phyloP scores from a whole-genome alignment of 2,797 vertebrate species.

The Microcaecilia unicolor region DNA sequence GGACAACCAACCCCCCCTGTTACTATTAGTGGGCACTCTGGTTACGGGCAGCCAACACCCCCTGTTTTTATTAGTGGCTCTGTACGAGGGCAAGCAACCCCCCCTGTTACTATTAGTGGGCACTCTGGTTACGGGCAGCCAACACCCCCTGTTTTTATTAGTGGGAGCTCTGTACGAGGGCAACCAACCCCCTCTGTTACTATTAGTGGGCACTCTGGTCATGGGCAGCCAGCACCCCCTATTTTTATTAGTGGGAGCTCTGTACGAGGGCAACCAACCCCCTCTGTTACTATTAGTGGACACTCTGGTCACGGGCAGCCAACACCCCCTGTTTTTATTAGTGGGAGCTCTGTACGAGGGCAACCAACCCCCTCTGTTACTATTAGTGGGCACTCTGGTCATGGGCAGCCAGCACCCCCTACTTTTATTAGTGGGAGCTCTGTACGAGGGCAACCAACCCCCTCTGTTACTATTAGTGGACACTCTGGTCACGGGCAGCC shows the following conservation, averaged over 20 bases:
- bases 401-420: not conserved
- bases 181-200: not conserved
- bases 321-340: not conserved
- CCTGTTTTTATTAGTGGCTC: not conserved
- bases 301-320: not conserved
- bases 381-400: not conserved
- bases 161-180: not conserved
- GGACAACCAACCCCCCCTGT: not conserved
- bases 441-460: not conserved
- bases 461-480: not conserved
- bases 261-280: not conserved
- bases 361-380: not conserved
- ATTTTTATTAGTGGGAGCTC: too few species aligned
- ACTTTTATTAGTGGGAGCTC: constrained; percentile 11
- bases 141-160: too few species aligned
- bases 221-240: too few species aligned
- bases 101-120: too few species aligned
- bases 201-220: too few species aligned
- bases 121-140: too few species aligned
- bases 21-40: not conserved
- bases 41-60: not conserved
- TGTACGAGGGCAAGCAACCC: too few species aligned
- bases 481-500: not conserved
- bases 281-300: not conserved
- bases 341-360: not conserved